Evolutionary conservation across 2,888 invertebrate genomes (phyloP), one percentile per base, ranked within the genome.

Genomic region (Nomada fucata): DNA sequence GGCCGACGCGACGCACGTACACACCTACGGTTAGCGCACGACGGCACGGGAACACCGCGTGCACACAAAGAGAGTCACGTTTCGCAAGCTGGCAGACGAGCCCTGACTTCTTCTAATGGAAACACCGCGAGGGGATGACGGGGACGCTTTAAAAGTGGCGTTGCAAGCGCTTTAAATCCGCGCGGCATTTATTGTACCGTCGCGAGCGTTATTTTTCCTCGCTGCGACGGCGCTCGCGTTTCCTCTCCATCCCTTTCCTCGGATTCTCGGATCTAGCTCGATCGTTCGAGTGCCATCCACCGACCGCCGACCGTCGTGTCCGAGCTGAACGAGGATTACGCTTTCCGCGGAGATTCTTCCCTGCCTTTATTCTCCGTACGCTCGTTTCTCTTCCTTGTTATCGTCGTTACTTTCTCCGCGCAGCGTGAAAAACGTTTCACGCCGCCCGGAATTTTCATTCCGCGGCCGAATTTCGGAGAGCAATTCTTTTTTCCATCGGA

Each of bases 131-230:
- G 36, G 23, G 50, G 57, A 23, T 55, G 44, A 26, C 53, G 44
- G 29, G 18, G 44, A 52, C 60, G 73, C 64, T 73, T 86, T 77
- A 68, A 86, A 82, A 86, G 67, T 64, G 79, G 72, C 65, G 79
- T 57, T 64, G 64, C 65, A 77, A 76, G 72, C 86, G 75, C 61
- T 86, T 86, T 83, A 86, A 86, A 86, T 74, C 83, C 72, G 67
- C 67, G 69, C 74, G 42, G 69, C 79, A 70, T 82, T 79, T 70
- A 74, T 79, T 74, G 70, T 82, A 74, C 79, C 61, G 50, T 70
- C 79, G 63, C 52, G 47, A 53, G 61, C 65, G 64, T 70, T 61
- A 55, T 70, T 74, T 61, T 69, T 61, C 59, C 55, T 53, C 60
- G 63, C 47, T 44, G 0, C 7, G 36, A 7, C 36, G 10, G 2